Base-by-base conservation (phyloP, 37 sponge, comb jelly and placozoan genomes). In the Diacarnus erythraeanus region DNA sequence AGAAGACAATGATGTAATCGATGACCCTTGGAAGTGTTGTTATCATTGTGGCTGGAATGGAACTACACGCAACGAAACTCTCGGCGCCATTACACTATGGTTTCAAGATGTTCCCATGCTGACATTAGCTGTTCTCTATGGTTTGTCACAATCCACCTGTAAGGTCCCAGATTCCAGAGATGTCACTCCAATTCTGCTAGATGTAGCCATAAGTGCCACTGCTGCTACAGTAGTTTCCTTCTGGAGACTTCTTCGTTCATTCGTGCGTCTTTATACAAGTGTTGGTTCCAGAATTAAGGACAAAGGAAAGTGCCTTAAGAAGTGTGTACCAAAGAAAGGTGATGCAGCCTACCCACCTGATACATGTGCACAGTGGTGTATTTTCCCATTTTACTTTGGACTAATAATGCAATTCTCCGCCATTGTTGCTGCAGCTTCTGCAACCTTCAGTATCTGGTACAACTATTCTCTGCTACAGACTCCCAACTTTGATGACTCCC, bases 91-190 rank as follows among this genome's bases (percentile, higher is more conserved):
- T 42, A n/a, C 56, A 8, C 75, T 74, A n/a, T 74, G 75, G 75
- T 74, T 74, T 21, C 75, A 74, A 42, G 54, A 74, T 74, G 58
- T 74, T 26, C 75, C 75, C 5, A 56, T 74, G 75, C 30, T 54
- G 3, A 56, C 75, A 44, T 12, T 74, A n/a, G 47, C 75, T 42
- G 57, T 74, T 44, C 75, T 74, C 9, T 74, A 56, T n/a, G 57
- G n/a, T 25, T 63, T 63, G n/a, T 63, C 64, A 63, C 64, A 63
- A 25, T 63, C 64, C 64, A 63, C 64, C 18, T 63, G 64, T 25
- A 63, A 63, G 18, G 30, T 63, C 30, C 64, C 64, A 30, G 64
- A 63, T 23, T 8, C 5, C 6, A 63, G 64, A 27, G 64, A 63
- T 27, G 64, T 63, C 8, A 63, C 30, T 63, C 30, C 30, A 23